Conservation (phyloP, 2,888 invertebrate genomes). For the Steromphala cineraria region DNA sequence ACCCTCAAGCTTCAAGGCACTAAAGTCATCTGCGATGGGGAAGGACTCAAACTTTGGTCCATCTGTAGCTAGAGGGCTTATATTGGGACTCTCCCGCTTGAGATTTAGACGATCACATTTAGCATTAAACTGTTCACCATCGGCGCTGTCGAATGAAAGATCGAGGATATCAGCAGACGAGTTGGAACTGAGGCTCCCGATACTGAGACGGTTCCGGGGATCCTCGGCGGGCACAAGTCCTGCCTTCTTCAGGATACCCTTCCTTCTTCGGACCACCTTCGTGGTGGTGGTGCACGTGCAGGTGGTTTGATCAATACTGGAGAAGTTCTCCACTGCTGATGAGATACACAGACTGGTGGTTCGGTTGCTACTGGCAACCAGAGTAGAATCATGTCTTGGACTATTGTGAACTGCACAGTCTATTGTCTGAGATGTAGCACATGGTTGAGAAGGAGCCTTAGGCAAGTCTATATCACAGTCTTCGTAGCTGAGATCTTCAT, state of each 20-base stretch:
- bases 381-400: not conserved
- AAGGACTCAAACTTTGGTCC: constrained; percentile 19
- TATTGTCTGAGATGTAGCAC: not conserved
- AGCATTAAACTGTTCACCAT: constrained; percentile 50
- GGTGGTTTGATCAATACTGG: not conserved
- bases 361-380: not conserved
- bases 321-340: not conserved
- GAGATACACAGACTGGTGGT: not conserved
- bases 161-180: constrained; percentile 72
- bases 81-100: constrained; percentile 18
- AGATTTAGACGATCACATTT: not conserved
- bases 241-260: constrained; percentile 64
- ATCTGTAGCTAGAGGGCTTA: constrained; percentile 21
- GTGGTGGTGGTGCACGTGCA: not conserved
- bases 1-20: constrained; percentile 29
- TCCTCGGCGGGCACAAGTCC: constrained; percentile 40
- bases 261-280: constrained; percentile 51
- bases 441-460: not conserved
- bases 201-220: constrained; percentile 65
- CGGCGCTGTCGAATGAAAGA: constrained; percentile 71
- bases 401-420: not conserved
- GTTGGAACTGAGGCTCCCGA: constrained; percentile 70
- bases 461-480: constrained; percentile 13
- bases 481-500: constrained; percentile 15
- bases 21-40: constrained; percentile 24